Evolutionary conservation across 23 tunicate species (phyloP).

Genomic region (Oikopleura dioica): DNA sequence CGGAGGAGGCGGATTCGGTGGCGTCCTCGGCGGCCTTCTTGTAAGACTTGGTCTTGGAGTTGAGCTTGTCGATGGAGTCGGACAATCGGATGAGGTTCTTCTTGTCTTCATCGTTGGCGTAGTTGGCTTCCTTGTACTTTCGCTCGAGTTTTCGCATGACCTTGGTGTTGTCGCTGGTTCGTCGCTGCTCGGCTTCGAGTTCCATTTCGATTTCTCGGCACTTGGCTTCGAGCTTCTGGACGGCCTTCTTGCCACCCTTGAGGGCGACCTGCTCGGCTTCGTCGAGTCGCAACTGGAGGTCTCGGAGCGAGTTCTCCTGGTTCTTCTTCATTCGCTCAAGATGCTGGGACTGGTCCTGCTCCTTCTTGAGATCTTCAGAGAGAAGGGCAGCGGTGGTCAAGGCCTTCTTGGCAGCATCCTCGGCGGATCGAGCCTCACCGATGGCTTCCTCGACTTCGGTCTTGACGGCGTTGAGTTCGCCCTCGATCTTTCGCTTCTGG

Average conservation of each 20-base stretch:
- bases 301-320: slow-evolving; percentile 76
- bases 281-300: slow-evolving; percentile 78
- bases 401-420: slow-evolving; percentile 90
- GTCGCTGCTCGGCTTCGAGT: slow-evolving; percentile 65
- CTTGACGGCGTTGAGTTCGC: slow-evolving; percentile 16
- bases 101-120: slow-evolving; percentile 76
- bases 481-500: slow-evolving; percentile 21
- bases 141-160: slow-evolving; percentile 47
- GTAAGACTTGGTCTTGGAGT: slow-evolving; percentile 73
- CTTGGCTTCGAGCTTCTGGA: slow-evolving; percentile 63
- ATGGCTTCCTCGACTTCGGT: slow-evolving; percentile 20
- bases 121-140: slow-evolving; percentile 52
- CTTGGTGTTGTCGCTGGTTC: slow-evolving; percentile 47
- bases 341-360: no score
- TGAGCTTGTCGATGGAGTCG: slow-evolving; percentile 62
- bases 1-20: no score
- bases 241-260: slow-evolving; percentile 83
- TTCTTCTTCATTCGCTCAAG: no score
- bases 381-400: no score
- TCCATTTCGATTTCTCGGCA: slow-evolving; percentile 87
- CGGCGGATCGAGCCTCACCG: slow-evolving; percentile 75
- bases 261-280: slow-evolving; percentile 93
- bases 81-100: slow-evolving; percentile 78
- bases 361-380: no score
- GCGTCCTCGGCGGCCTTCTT: no score